Evolutionary conservation across 1,140 invertebrate genomes (phyloP).

Genomic region (Macrosteles quadrilineatus): DNA sequence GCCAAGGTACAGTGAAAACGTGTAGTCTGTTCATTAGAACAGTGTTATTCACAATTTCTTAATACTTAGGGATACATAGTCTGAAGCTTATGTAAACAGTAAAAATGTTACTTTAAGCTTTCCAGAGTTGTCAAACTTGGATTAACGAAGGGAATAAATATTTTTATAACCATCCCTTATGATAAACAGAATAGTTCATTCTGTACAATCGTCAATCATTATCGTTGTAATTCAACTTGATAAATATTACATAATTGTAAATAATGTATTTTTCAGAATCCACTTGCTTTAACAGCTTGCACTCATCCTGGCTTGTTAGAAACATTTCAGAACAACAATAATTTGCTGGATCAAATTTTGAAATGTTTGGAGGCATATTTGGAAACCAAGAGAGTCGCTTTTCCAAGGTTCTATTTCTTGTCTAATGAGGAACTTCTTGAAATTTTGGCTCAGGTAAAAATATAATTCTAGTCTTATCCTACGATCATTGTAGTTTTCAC

Average conservation of each 20-base stretch:
- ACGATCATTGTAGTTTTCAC: too few species aligned
- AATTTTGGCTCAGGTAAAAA: slow-evolving; percentile 77
- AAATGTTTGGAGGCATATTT: slow-evolving; percentile 80
- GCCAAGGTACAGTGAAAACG: slow-evolving; percentile 61
- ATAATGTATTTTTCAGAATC: slow-evolving; percentile 54
- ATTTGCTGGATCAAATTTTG: slow-evolving; percentile 75
- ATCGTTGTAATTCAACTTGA: too few species aligned
- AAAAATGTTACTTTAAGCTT: too few species aligned
- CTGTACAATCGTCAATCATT: too few species aligned
- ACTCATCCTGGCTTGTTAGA: slow-evolving; percentile 68
- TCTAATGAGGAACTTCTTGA: slow-evolving; percentile 93
- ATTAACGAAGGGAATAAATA: too few species aligned
- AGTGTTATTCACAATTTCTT: too few species aligned
- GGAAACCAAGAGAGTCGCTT: slow-evolving; percentile 87
- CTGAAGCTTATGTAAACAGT: neutral
- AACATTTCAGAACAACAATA: slow-evolving; percentile 71
- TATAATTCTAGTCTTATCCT: too few species aligned
- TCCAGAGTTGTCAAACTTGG: too few species aligned
- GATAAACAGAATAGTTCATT: too few species aligned
- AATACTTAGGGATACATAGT: too few species aligned
- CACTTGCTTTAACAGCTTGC: slow-evolving; percentile 68
- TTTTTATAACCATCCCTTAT: too few species aligned
- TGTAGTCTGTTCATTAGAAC: neutral
- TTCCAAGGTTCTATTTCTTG: slow-evolving; percentile 91
- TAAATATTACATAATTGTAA: too few species aligned